phyloP scores from a whole-genome alignment of 2,888 invertebrate genomes.

The Pyrocoelia pectoralis region DNA sequence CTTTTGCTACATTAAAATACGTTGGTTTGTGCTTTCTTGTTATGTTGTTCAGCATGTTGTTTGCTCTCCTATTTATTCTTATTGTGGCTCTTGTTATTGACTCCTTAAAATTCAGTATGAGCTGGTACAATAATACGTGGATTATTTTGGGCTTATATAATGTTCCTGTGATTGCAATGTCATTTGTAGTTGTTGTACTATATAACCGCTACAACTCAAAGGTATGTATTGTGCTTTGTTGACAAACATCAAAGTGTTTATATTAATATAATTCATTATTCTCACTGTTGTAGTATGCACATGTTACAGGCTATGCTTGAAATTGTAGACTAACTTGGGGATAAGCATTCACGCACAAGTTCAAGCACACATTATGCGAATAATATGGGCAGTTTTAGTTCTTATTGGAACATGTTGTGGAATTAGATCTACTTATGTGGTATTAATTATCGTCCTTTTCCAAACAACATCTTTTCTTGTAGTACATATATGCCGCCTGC shows the following conservation, averaged over 20 bases:
- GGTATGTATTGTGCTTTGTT: too few species aligned
- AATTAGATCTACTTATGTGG: conserved; percentile 37
- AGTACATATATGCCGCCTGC: conserved; percentile 36
- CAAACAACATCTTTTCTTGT: conserved; percentile 35
- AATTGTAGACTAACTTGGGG: conserved; percentile 28
- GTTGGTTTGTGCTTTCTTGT: conserved; percentile 4
- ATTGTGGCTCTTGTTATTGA: conserved; percentile 57
- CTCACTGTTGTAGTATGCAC: neutral
- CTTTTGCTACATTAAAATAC: neutral
- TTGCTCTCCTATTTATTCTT: conserved; percentile 49
- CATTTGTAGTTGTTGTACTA: conserved; percentile 51
- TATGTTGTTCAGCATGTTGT: conserved; percentile 36
- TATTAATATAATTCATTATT: neutral
- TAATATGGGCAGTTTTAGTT: conserved; percentile 40
- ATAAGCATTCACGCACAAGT: conserved; percentile 34
- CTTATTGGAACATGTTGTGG: conserved; percentile 37
- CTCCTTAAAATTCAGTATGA: conserved; percentile 60
- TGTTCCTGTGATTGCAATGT: conserved; percentile 56
- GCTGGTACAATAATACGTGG: conserved; percentile 68
- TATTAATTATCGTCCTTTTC: conserved; percentile 39
- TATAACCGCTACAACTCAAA: conserved; percentile 42
- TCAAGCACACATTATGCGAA: conserved; percentile 37
- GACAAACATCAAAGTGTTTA: too few species aligned
- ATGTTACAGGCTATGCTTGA: neutral
- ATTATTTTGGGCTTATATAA: conserved; percentile 62